Evolutionary conservation across 2,797 vertebrate genomes (phyloP), one percentile per base, ranked within the genome.

Genomic region (Alosa sapidissima): DNA sequence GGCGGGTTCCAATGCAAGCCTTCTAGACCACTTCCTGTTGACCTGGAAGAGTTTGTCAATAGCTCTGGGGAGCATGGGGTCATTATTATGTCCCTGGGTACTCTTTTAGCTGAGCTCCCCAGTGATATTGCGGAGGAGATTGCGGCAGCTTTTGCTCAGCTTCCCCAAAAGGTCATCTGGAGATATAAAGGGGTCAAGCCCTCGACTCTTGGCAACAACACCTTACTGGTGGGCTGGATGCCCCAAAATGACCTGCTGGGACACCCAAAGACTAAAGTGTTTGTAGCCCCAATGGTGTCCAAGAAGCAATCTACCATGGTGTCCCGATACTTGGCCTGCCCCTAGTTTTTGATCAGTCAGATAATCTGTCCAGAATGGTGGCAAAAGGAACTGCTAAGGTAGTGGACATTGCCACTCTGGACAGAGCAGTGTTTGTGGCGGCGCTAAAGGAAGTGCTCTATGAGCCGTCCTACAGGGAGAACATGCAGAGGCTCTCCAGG

Each of bases 1-100:
- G 89, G 92, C 4, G 90, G 91, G 2, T 90, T 92, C 41, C 91
- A 92, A 51, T 91, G 91, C 87, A 84, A 55, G 60, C 86, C 90
- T 1, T 49, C 89, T 1, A 87, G 87, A 41, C 85, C 86, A 0
- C 90, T 90, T 47, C 54, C 87, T 36, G 24, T 33, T 1, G 83
- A 91, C 2, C 81, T 92, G 55, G 88, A 90, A 36, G 41, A 83
- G 3, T 90, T 90, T 84, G 82, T 90, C n/a, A 84, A 55, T 21
- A 88, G 85, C 36, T 88, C 88, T 21, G 87, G 85, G 11, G 86
- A 90, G 2, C 84, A 90, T 33, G 88, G 88, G n/a, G 33, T 88
- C 62, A 85, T 95, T 5, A 88, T 94, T 21, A 93, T 88, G 85
- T 85, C 87, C 5, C 58, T 89, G 16, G 88, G 88, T 5, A 88